phyloP scores from a whole-genome alignment of 1,140 invertebrate species.

The Gonioctena quinquepunctata region DNA sequence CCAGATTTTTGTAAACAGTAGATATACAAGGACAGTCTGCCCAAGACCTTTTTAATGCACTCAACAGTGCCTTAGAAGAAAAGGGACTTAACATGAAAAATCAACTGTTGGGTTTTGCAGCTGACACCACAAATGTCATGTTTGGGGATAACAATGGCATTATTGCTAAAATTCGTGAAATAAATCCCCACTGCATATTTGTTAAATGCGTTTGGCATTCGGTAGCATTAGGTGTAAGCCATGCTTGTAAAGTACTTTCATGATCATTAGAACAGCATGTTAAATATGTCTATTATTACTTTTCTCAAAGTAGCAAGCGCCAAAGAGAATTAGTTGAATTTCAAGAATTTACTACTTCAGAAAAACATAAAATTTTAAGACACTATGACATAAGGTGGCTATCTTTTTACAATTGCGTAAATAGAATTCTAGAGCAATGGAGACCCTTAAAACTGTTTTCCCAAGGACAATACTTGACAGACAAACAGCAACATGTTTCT shows the following conservation, averaged over 20 bases:
- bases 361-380: no score
- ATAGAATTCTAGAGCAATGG: constrained; percentile 14
- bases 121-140: constrained; percentile 40
- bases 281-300: no score
- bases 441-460: constrained; percentile 1
- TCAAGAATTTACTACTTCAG: no score
- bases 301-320: no score
- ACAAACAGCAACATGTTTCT: background rate
- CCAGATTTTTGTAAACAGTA: constrained; percentile 18
- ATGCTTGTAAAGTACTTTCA: no score
- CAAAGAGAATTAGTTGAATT: no score
- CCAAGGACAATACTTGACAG: constrained; percentile 5
- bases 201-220: constrained; percentile 40
- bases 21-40: constrained; percentile 21
- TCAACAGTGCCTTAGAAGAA: constrained; percentile 14
- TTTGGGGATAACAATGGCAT: constrained; percentile 37
- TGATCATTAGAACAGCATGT: no score
- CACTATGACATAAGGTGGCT: no score
- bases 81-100: constrained; percentile 29
- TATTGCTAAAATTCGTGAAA: constrained; percentile 35
- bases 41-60: constrained; percentile 18
- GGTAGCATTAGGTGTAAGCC: constrained; percentile 8
- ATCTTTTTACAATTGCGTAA: no score
- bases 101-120: constrained; percentile 35
- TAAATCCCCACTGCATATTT: constrained; percentile 39